Conservation (phyloP, 2,797 vertebrate genomes). For the Sternotherus odoratus region DNA sequence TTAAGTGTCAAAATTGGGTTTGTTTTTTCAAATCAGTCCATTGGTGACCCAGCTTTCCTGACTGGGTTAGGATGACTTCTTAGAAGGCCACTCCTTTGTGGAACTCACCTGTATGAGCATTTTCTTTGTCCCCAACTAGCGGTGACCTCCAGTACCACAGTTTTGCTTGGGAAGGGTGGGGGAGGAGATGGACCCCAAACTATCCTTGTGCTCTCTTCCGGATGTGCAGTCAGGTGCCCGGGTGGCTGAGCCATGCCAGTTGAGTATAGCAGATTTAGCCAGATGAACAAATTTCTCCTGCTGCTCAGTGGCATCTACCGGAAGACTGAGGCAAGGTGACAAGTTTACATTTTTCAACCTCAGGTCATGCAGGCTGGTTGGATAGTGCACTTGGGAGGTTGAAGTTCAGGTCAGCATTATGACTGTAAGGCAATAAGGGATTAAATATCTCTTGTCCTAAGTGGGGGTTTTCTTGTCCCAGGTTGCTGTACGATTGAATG, state of each 20-base stretch:
- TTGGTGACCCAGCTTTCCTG: not conserved
- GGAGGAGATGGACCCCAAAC: not conserved
- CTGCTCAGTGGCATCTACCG: not conserved
- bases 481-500: accelerated
- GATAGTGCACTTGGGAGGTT: not conserved
- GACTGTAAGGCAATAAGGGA: not conserved
- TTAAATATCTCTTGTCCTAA: not conserved
- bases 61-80: not conserved
- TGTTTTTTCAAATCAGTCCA: not conserved
- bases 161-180: not conserved
- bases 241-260: not conserved
- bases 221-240: accelerated
- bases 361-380: not conserved
- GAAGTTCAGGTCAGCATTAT: not conserved
- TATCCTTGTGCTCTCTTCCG: not conserved
- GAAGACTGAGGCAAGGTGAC: not conserved
- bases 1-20: not conserved
- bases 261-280: not conserved
- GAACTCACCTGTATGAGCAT: not conserved
- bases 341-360: not conserved
- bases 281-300: not conserved
- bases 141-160: not conserved
- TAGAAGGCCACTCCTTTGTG: not conserved
- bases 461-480: not conserved
- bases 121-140: not conserved